Percentiles rank a stretch among this genome's conserved stretches.
These are phyloP conservation scores for Psix sp. DNA, from an alignment of 1,140 invertebrate species.

Conservation along the genomic window DNA sequence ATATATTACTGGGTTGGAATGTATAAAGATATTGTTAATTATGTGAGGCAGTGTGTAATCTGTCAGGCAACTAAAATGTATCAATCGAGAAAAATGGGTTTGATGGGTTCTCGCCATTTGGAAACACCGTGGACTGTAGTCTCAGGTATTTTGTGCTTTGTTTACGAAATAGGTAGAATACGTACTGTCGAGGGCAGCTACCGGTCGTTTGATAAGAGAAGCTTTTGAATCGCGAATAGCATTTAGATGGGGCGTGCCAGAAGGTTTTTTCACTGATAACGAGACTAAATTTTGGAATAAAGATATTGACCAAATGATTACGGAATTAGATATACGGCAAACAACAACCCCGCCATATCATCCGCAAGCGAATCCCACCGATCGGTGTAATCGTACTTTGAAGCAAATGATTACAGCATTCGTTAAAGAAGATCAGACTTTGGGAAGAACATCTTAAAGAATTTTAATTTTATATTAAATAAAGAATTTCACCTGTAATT, in stretches of 20 bases:
- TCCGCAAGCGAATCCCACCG: neutral
- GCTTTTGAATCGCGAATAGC: neutral
- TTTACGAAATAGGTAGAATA: neutral
- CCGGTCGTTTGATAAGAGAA: neutral
- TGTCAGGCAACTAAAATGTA: neutral
- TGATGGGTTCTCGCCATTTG: conserved; percentile 51
- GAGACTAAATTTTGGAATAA: neutral
- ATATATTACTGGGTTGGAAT: neutral
- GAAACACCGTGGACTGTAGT: conserved; percentile 55
- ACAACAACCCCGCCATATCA: neutral
- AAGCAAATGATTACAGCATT: neutral
- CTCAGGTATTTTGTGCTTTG: neutral
- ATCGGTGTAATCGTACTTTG: neutral
- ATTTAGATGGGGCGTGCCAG: neutral
- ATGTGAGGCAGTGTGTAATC: neutral
- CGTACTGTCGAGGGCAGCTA: neutral
- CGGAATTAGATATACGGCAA: neutral
- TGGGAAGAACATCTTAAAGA: neutral
- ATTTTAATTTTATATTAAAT: neutral
- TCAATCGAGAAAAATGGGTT: conserved; percentile 47
- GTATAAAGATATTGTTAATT: neutral
- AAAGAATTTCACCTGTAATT: neutral
- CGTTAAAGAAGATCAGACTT: neutral
- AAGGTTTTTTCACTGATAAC: neutral
- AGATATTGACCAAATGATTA: neutral